Evolutionary conservation across 2,888 invertebrate genomes (phyloP).

Genomic region (Deilephila porcellus): DNA sequence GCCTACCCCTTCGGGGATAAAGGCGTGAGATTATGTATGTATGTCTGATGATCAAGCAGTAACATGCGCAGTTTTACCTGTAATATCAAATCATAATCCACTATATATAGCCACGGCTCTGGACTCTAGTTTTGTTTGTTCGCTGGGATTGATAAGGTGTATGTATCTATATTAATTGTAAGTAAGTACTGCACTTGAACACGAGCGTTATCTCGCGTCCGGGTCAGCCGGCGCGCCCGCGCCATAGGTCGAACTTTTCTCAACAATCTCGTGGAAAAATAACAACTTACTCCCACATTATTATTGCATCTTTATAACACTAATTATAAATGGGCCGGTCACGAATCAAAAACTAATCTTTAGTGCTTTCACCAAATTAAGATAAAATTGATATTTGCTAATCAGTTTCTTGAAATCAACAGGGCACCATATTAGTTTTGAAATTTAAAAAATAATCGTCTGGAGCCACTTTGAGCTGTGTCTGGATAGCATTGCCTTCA

Average conservation of each 20-base stretch:
- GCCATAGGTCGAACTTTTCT: slow-evolving; percentile 56
- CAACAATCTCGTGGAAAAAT: slow-evolving; percentile 49
- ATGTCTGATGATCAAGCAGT: too few relatives aligned
- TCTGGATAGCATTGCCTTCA: too few relatives aligned
- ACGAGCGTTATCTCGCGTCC: slow-evolving; percentile 58
- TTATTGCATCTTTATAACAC: neutral
- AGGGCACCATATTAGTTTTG: too few relatives aligned
- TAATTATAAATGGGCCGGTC: neutral
- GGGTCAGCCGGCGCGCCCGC: slow-evolving; percentile 51
- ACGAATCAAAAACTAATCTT: neutral
- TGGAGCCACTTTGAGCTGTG: too few relatives aligned
- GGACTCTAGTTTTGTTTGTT: slow-evolving; percentile 19
- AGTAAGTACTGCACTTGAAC: slow-evolving; percentile 55
- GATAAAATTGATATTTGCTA: too few relatives aligned
- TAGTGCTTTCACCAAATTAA: too few relatives aligned
- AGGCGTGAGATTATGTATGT: too few relatives aligned
- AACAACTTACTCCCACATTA: neutral
- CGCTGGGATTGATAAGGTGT: slow-evolving; percentile 22
- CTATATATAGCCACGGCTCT: neutral
- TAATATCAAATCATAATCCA: too few relatives aligned
- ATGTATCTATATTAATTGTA: slow-evolving; percentile 34
- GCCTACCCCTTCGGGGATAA: too few relatives aligned
- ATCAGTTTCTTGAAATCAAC: too few relatives aligned
- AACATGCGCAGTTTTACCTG: too few relatives aligned
- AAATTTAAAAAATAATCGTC: too few relatives aligned